phyloP scores from a whole-genome alignment of 2,113 vertebrate species.

The Sorex araneus region DNA sequence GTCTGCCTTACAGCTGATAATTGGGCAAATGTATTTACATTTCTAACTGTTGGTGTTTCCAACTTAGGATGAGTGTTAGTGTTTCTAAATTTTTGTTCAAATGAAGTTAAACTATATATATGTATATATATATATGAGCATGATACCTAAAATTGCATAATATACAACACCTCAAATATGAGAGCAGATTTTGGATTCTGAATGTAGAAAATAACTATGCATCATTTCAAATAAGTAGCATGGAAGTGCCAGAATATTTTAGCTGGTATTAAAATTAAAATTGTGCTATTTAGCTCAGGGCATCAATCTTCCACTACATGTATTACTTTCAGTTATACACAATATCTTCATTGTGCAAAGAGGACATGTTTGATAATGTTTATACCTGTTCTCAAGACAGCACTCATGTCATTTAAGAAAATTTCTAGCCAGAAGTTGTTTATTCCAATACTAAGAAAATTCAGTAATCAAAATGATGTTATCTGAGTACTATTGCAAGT shows the following conservation, averaged over 20 bases:
- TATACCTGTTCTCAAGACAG: no score
- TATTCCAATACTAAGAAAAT: no score
- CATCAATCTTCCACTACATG: not conserved
- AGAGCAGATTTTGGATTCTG: no score
- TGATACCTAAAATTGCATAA: not conserved
- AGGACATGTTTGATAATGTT: not conserved
- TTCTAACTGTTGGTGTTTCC: not conserved
- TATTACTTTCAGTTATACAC: not conserved
- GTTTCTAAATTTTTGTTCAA: no score
- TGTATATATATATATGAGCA: no score
- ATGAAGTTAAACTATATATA: no score
- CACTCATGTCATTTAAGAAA: no score
- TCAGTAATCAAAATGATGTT: no score
- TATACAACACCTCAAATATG: no score
- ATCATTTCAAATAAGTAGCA: not conserved
- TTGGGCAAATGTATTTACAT: not conserved
- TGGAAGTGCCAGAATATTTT: not conserved
- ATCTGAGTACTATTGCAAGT: no score
- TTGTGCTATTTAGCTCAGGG: not conserved
- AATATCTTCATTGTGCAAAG: not conserved
- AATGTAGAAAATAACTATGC: not conserved
- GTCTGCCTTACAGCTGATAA: not conserved
- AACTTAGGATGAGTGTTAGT: no score
- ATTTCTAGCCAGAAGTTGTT: no score
- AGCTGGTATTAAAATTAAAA: not conserved